Evolutionary conservation across 2,888 invertebrate species (phyloP).

Genomic region (Diarsia dahlii): DNA sequence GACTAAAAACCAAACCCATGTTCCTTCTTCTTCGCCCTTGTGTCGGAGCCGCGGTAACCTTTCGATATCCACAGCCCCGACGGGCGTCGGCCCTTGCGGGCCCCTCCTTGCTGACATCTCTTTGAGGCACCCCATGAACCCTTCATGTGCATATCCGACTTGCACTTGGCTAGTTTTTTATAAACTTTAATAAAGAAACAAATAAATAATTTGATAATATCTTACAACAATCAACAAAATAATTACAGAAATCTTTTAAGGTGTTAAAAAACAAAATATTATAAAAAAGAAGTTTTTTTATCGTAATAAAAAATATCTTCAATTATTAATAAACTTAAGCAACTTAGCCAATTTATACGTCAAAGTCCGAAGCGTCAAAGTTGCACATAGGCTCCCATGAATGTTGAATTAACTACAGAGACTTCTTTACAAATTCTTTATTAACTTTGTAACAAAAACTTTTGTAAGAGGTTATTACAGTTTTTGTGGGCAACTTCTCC

Average conservation of each 20-base stretch:
- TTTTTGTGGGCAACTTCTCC: slow-evolving; percentile 62
- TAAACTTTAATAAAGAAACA: no score
- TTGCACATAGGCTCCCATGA: slow-evolving; percentile 70
- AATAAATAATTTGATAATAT: neutral
- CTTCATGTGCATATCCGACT: no score
- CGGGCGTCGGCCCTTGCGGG: no score
- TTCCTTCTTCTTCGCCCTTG: no score
- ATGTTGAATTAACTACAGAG: slow-evolving; percentile 74
- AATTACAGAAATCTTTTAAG: neutral
- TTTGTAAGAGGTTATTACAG: slow-evolving; percentile 69
- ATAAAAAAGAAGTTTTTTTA: neutral
- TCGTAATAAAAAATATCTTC: slow-evolving; percentile 1
- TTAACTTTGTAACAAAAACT: slow-evolving; percentile 73
- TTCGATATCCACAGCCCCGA: no score
- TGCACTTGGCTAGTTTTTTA: no score
- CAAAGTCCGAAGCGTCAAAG: slow-evolving; percentile 66
- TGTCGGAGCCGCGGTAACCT: no score
- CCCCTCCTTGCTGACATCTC: no score
- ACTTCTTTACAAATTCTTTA: slow-evolving; percentile 78
- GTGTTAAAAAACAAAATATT: neutral
- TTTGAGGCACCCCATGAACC: no score
- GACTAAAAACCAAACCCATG: no score
- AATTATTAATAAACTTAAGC: slow-evolving; percentile 45
- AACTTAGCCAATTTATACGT: slow-evolving; percentile 65
- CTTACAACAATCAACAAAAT: neutral